phyloP scores from a whole-genome alignment of 2,797 vertebrate genomes.

The Taeniopygia guttata region DNA sequence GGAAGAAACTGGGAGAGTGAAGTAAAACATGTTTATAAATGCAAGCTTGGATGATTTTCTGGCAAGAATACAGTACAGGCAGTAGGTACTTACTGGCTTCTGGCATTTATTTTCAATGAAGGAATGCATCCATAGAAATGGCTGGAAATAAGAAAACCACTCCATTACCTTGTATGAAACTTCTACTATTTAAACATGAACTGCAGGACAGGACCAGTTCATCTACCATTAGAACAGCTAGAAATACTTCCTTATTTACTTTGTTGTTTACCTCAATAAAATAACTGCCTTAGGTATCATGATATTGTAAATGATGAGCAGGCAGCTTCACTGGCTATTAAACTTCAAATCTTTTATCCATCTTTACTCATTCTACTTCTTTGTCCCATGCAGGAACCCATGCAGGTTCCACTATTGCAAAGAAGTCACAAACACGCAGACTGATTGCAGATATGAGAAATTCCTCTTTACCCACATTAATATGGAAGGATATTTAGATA shows the following conservation, averaged over 20 bases:
- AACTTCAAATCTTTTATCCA: not conserved
- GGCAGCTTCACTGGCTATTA: not conserved
- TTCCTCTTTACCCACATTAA: not conserved
- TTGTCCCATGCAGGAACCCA: not conserved
- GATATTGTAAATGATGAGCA: not conserved
- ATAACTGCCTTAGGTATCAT: not conserved
- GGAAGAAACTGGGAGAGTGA: not conserved
- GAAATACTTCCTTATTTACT: not conserved
- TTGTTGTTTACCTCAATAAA: not conserved
- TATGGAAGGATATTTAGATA: not conserved
- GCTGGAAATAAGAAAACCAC: not conserved
- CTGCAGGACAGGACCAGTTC: not conserved
- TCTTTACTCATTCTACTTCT: not conserved
- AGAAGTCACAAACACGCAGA: not conserved
- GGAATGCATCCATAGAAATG: not conserved
- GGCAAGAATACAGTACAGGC: not conserved
- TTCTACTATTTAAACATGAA: not conserved
- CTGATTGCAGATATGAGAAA: not conserved
- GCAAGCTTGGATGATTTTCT: not conserved
- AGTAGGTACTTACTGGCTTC: not conserved
- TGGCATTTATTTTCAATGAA: not conserved
- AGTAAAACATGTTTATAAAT: not conserved
- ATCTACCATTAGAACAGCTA: not conserved
- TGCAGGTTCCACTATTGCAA: not conserved
- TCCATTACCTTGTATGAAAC: not conserved